These are phyloP conservation scores for Magallana gigas DNA, from an alignment of 1,140 invertebrate genomes.

Conservation along the genomic window DNA sequence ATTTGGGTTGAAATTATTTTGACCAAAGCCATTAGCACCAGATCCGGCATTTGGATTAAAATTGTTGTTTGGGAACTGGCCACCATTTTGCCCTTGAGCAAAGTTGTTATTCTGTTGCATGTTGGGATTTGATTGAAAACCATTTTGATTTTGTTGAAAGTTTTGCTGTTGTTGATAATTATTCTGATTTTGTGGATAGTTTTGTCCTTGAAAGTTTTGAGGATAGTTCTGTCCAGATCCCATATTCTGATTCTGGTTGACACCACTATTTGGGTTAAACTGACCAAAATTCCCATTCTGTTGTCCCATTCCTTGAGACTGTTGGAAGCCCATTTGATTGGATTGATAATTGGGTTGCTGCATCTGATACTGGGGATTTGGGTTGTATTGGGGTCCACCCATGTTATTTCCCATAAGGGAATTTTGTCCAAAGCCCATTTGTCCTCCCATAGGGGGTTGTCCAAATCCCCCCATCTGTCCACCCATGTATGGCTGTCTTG, in stretches of 20 bases:
- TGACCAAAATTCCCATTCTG: slow-evolving; percentile 9
- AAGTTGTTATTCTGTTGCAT: slow-evolving; percentile 26
- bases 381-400: slow-evolving; percentile 30
- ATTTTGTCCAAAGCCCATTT: slow-evolving; percentile 19
- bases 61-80: not conserved
- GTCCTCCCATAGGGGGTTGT: not conserved
- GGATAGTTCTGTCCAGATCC: slow-evolving; percentile 4
- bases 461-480: slow-evolving; percentile 26
- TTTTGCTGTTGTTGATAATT: slow-evolving; percentile 14
- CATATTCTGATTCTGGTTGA: slow-evolving; percentile 10
- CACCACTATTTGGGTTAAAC: not conserved
- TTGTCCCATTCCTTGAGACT: slow-evolving; percentile 12
- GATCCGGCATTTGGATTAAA: not conserved
- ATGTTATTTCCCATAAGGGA: slow-evolving; percentile 8
- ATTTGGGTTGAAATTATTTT: slow-evolving; percentile 22
- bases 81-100: slow-evolving; percentile 33
- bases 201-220: slow-evolving; percentile 33
- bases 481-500: slow-evolving; percentile 22
- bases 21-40: slow-evolving; percentile 9
- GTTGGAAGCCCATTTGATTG: slow-evolving; percentile 30
- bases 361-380: slow-evolving; percentile 16
- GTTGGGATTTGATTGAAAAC: slow-evolving; percentile 27
- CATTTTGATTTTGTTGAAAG: slow-evolving; percentile 10
- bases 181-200: slow-evolving; percentile 23
- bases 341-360: slow-evolving; percentile 1